Base-by-base conservation (phyloP, 1,140 invertebrate species). In the Samia ricini region DNA sequence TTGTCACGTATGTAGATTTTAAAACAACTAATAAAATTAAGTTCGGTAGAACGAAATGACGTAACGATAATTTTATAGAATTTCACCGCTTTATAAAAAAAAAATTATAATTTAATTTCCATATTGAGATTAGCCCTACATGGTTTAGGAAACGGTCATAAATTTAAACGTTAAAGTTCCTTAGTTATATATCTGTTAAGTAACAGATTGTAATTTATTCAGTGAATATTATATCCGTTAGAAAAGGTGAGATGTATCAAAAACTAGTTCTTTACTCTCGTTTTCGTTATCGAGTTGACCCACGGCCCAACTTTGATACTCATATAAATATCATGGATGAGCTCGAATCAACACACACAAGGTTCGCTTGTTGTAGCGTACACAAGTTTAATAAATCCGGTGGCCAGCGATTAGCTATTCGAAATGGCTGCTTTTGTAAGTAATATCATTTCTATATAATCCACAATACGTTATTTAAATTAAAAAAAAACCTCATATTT, bases 321-420 rank as follows among this genome's bases (percentile, higher is more conserved):
- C 72, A 88, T 86, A 86, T 88, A 89, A 87, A 87, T 85, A 83
- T 83, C 77, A 79, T 71, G 66, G 66, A 77, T 76, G 64, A 63
- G 63, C 62, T 61, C 61, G 66, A 80, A 70, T 63, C 64, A 59
- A 71, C 76, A 85, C 83, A 87, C 81, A 84, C 85, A 80, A 83
- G 76, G 76, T 64, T 60, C 63, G 79, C 74, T 84, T 81, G 84
- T 86, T 73, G 77, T 69, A 67, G 77, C 76, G 72, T 58, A 80
- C 59, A 88, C 84, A 84, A 74, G 64, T 76, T 74, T 63, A 63
- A n/a, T n/a, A n/a, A n/a, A 57, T 69, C 60, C 49, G 68, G 85
- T 88, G 69, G 85, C 85, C 85, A 83, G 88, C 88, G 83, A 77
- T 87, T 90, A 90, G 88, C 88, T 90, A 87, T 77, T 77, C 73